A percentile compares a stretch with the other conserved stretches of the same genome.
Evolutionary conservation across 2,888 invertebrate species (phyloP).

Genomic region (Drosophila kanekoi): DNA sequence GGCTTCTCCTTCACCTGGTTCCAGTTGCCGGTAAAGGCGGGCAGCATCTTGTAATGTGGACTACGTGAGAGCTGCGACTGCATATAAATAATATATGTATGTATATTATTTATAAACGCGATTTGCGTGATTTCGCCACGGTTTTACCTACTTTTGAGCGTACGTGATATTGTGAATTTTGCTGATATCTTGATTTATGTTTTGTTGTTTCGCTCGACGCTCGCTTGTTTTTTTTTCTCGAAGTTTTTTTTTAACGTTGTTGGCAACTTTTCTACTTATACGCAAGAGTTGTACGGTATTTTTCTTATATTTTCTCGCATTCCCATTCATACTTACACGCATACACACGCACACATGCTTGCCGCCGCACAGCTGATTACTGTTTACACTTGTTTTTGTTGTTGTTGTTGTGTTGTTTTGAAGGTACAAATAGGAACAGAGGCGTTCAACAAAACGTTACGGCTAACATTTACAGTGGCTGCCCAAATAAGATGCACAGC

Average conservation of each 20-base stretch:
- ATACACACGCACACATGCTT: background rate
- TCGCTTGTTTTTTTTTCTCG: conserved; percentile 31
- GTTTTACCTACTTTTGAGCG: conserved; percentile 1
- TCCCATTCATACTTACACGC: conserved; percentile 12
- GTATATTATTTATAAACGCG: conserved; percentile 4
- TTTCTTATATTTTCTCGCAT: conserved; percentile 12
- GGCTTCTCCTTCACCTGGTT: conserved; percentile 15
- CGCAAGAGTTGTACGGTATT: background rate
- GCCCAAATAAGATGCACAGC: conserved; percentile 28
- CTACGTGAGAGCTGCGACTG: conserved; percentile 33
- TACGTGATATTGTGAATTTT: conserved; percentile 57
- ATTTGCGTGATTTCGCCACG: background rate
- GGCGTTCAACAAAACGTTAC: conserved; percentile 2
- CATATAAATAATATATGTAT: background rate
- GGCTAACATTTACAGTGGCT: background rate
- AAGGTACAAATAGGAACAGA: conserved; percentile 11
- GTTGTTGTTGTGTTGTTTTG: conserved; percentile 7
- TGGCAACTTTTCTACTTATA: conserved; percentile 54
- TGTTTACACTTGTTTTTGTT: conserved; percentile 40
- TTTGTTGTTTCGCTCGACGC: conserved; percentile 54
- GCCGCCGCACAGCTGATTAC: conserved; percentile 40
- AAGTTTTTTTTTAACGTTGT: conserved; percentile 33
- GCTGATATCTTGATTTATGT: conserved; percentile 21
- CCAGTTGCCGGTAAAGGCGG: conserved; percentile 18
- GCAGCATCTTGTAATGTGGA: conserved; percentile 18